Base-by-base conservation (phyloP, 2,888 invertebrate species). In the Xestia xanthographa region DNA sequence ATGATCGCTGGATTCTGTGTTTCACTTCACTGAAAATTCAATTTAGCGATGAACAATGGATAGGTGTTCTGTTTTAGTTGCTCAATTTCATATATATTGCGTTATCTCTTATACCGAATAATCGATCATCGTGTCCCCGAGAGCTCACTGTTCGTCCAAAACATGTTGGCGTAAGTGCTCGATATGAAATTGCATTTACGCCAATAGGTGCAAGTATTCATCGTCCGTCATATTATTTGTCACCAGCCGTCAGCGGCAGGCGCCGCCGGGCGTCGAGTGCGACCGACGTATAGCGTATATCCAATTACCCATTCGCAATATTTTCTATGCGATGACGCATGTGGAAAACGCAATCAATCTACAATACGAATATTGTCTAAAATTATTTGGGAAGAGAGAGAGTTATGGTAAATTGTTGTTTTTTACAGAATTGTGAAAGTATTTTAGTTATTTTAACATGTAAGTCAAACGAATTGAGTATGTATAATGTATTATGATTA, bases 301-400 rank as follows among this genome's bases (percentile, higher is more conserved):
- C 95, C 95, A 96, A 96, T 96, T 95, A 96, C 93, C 91, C 93
- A 94, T 93, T 93, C 94, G 95, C 95, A 94, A 96, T 96, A 95
- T 96, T 96, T 96, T 95, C 95, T 95, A 95, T 94, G 93, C 92
- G 91, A 92, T 95, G 95, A 93, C 94, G 94, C 92, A 90, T 90
- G 90, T 86, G 89, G 87, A 87, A 92, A 94, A 92, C 91, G 93
- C 95, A 95, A 95, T 95, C 95, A 95, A 95, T 95, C 95, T 93
- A 91, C 90, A 83, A 80, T 75, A 85, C 89, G 85, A 87, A 89
- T 90, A 86, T 88, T 77, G 86, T 82, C 79, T 82, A 88, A 85
- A 88, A 85, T 81, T 78, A 84, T 86, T 84, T 70, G 63, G 78
- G 73, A 80, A 79, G 66, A 79, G 78, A 56, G 34, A 41, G 66